Percentiles rank a stretch among this genome's conserved stretches.
Conservation (phyloP, 2,113 vertebrate species). For the Coptodon bakossiorum region DNA sequence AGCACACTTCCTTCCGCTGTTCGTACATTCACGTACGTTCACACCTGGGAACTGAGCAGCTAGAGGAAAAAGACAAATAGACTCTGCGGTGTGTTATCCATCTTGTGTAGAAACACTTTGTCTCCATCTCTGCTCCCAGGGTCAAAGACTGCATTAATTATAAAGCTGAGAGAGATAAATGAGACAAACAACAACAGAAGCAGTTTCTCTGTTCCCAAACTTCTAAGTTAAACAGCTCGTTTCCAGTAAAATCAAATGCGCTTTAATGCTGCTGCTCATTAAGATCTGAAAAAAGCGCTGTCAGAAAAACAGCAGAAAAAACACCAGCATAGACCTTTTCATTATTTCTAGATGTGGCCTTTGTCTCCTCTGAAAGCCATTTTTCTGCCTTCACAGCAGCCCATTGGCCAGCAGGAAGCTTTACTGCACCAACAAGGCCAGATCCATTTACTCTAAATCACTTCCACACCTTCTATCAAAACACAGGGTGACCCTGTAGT, state of each 20-base stretch:
- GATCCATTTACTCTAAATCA: not conserved
- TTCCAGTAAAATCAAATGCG: not conserved
- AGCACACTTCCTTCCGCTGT: not conserved
- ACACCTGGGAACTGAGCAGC: not conserved
- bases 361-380: not conserved
- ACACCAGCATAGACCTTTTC: not conserved
- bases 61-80: not conserved
- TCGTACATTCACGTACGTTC: not conserved
- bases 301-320: not conserved
- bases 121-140: not conserved
- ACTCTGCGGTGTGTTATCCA: not conserved
- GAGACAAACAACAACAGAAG: not conserved
- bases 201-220: not conserved
- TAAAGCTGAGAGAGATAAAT: not conserved
- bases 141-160: slow-evolving; percentile 30
- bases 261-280: not conserved
- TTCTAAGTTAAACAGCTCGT: not conserved
- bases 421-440: not conserved
- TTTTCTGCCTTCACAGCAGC: not conserved
- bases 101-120: slow-evolving; percentile 21
- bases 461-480: not conserved
- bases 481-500: not conserved
- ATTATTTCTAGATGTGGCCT: not conserved
- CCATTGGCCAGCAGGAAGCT: not conserved
- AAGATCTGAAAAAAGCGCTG: not conserved